phyloP scores from a whole-genome alignment of 2,797 vertebrate genomes.

The Paedocypris micromegethes region DNA sequence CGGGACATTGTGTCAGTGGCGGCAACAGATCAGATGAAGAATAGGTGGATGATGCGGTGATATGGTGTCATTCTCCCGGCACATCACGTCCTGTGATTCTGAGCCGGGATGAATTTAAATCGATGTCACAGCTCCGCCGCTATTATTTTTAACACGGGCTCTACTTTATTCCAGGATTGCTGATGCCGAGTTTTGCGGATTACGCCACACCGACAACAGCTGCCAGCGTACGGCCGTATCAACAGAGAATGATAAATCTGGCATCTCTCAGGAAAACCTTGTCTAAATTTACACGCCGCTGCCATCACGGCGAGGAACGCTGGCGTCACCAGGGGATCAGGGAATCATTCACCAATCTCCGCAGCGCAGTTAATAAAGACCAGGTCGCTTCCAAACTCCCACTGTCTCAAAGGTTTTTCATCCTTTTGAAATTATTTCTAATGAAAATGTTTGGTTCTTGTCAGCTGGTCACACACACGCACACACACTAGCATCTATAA shows the following conservation, averaged over 20 bases:
- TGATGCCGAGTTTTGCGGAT: conserved; percentile 27
- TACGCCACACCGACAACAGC: conserved; percentile 7
- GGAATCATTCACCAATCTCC: too few relatives aligned
- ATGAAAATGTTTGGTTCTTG: too few relatives aligned
- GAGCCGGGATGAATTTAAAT: conserved; percentile 10
- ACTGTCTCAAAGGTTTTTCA: too few relatives aligned
- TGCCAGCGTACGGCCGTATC: conserved; percentile 4
- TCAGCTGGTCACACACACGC: too few relatives aligned
- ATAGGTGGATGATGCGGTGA: conserved; percentile 18
- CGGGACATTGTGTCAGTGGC: background rate
- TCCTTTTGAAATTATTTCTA: too few relatives aligned
- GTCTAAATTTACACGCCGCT: conserved; percentile 21
- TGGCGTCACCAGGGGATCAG: too few relatives aligned
- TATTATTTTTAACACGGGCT: conserved; percentile 16
- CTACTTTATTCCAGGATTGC: conserved; percentile 28
- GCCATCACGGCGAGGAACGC: background rate
- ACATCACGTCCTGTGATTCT: conserved; percentile 10
- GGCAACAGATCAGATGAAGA: conserved; percentile 27
- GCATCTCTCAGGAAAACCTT: conserved; percentile 12
- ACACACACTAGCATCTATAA: too few relatives aligned
- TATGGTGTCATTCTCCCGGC: conserved; percentile 20
- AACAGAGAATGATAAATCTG: conserved; percentile 16
- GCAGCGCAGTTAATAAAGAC: too few relatives aligned
- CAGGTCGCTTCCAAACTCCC: too few relatives aligned
- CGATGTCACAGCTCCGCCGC: conserved; percentile 12